Base-by-base conservation (phyloP, 2,113 vertebrate species). In the Maccullochella peelii region DNA sequence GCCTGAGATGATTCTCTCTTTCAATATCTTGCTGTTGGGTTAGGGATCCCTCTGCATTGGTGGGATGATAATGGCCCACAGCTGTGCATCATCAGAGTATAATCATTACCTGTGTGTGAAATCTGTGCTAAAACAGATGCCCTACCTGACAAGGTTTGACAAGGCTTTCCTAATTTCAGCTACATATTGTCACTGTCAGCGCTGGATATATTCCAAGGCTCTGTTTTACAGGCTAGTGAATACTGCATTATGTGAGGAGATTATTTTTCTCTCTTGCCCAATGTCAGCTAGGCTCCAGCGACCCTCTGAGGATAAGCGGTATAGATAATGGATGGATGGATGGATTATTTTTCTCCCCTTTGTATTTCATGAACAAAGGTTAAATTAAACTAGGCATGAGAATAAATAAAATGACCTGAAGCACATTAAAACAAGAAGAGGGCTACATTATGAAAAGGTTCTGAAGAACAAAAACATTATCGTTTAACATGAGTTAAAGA, bases 31-130 rank as follows among this genome's bases (percentile, higher is more conserved):
- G 82, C 33, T 54, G 30, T 3, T 63, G 66, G 72, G 55, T 73
- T 65, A 49, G 57, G 62, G 47, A 57, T 68, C 78, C 40, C 79
- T 66, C 44, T 57, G 71, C 80, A 70, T 65, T 63, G 59, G 78
- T 16, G 36, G 40, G 44, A 52, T 76, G 83, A 86, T 88, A 81
- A 88, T 86, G 58, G 73, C 86, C 57, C 42, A 33, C 89, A 85
- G 84, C 87, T 88, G 86, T 86, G 78, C 59, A 82, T 86, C 81
- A 80, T 86, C 79, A 78, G 18, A 38, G 36, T 38, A 3, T 25
- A 77, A 87, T 85, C 73, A 90, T 91, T 76, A 86, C 76, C 74
- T 82, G 49, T 77, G 70, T 82, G 49, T 77, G 70, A 81, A 88
- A 82, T 84, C 54, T 61, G 10, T 47, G 36, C 65, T 81, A 30